These are phyloP conservation scores for Yasuhikotakia modesta DNA, from an alignment of 2,797 vertebrate species.

Conservation along the genomic window DNA sequence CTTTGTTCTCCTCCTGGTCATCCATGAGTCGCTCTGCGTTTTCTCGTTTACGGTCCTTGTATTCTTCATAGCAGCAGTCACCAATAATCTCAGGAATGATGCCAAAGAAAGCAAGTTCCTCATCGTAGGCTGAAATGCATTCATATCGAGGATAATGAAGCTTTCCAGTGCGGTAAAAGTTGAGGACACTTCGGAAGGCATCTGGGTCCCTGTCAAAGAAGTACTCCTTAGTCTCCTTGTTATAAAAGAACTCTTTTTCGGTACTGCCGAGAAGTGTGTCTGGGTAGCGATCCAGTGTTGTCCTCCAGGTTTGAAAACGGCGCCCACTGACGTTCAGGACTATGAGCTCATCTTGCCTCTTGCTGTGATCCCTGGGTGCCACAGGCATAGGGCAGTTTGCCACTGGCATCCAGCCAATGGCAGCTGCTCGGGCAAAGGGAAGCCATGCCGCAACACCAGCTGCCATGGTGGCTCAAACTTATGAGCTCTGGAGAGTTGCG, in stretches of 20 bases:
- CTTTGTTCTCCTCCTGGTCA: conserved; percentile 94
- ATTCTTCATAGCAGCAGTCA: conserved; percentile 99
- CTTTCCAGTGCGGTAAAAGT: conserved; percentile 97
- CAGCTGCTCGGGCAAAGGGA: conserved; percentile 94
- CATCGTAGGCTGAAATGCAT: conserved; percentile 96
- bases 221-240: conserved; percentile 96
- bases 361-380: conserved; percentile 88
- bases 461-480: conserved; percentile 83
- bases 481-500: conserved; percentile 38
- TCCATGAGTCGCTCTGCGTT: conserved; percentile 93
- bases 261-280: conserved; percentile 96
- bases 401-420: conserved; percentile 99
- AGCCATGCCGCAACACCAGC: conserved; percentile 95
- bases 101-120: conserved; percentile 95
- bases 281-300: conserved; percentile 94
- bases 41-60: conserved; percentile 96
- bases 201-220: conserved; percentile 98
- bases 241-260: conserved; percentile 98
- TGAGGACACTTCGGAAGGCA: conserved; percentile 93
- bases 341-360: conserved; percentile 92
- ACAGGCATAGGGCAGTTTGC: conserved; percentile 97
- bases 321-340: conserved; percentile 96
- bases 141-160: conserved; percentile 96
- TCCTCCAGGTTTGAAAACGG: conserved; percentile 96
- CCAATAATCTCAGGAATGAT: conserved; percentile 97